Evolutionary conservation across 2,888 invertebrate species (phyloP), one percentile per base, ranked within the genome.

Genomic region (Torymus aiolomorphi): DNA sequence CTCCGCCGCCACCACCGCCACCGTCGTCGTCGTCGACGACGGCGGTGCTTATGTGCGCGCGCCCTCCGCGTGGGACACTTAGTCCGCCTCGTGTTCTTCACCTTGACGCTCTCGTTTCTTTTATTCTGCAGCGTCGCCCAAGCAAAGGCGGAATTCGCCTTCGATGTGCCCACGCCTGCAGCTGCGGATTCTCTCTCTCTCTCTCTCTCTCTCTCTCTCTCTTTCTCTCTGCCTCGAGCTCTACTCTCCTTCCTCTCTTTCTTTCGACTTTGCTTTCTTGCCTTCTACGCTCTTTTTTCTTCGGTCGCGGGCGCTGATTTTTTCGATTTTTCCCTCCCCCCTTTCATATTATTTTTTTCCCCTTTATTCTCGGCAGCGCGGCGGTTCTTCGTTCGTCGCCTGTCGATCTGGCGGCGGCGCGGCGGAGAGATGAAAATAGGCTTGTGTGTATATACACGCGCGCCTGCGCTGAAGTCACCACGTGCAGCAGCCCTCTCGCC

Each of bases 31-130:
- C 42, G 42, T 42, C 42, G 42, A 42, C 42, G 42, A 42, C 42
- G 42, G 74, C 70, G 78, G 31, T 24, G 69, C 69, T 54, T 42
- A 66, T 31, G 62, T 13, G 59, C 65, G 61, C 51, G 70, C 69
- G 56, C 67, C 73, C 69, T 42, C 20, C 77, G 74, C 82, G 77
- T 80, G 80, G 82, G 80, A 79, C 77, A 80, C 76, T 82, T 82
- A 79, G 80, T 79, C 54, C 76, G 80, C 67, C 65, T 78, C 63
- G 72, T 77, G 80, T 76, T 82, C 80, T 78, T 82, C 74, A 80
- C 80, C 80, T 82, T 83, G 80, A 81, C 81, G 77, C 65, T 83
- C 76, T 81, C 80, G 67, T 78, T 81, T 81, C 74, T 82, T 80
- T 80, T 80, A 80, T 80, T 80, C 75, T 71, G 78, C 65, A 56